Base-by-base conservation (phyloP, 2,888 invertebrate genomes). In the Hesperia comma region DNA sequence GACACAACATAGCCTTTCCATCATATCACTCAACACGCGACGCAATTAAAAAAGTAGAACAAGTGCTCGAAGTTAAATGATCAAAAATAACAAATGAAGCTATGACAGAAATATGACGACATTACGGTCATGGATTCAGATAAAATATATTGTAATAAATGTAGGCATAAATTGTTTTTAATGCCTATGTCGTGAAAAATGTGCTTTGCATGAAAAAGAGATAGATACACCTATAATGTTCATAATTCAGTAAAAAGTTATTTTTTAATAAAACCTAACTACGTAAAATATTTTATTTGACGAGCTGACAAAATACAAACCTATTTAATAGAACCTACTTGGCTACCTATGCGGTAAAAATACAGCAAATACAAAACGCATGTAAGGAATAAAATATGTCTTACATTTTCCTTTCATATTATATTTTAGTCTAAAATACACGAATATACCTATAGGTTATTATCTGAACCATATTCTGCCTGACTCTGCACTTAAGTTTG, bases 401-500 rank as follows among this genome's bases (percentile, higher is more conserved):
- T n/a, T 26, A 26, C 26, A 12, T 17, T 17, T 17, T 17, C 8
- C 5, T 17, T 17, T 46, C 15, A 46, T 46, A 4, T 26, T 5
- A 17, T 17, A 67, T 71, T 70, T 61, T 69, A 70, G 67, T 55
- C 57, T 49, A 41, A 69, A 61, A 49, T 61, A 40, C 40, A 54
- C 46, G 21, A 51, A 51, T 60, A 67, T 17, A 46, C 7, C 15
- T 6, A 55, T 60, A 70, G 66, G 71, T 71, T 74, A 70, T 72
- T 74, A 73, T 72, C 70, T 68, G 61, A 71, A 71, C 81, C 79
- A 79, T 81, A 82, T 82, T 79, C 76, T 71, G 75, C 77, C 79
- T 78, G 82, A 72, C 74, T 83, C 71, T 70, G 69, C 73, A 81
- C 80, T 85, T 86, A 83, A 82, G 75, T 75, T 69, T 75, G 32